Base-by-base conservation (phyloP, 2,797 vertebrate genomes). In the Aplochiton taeniatus region DNA sequence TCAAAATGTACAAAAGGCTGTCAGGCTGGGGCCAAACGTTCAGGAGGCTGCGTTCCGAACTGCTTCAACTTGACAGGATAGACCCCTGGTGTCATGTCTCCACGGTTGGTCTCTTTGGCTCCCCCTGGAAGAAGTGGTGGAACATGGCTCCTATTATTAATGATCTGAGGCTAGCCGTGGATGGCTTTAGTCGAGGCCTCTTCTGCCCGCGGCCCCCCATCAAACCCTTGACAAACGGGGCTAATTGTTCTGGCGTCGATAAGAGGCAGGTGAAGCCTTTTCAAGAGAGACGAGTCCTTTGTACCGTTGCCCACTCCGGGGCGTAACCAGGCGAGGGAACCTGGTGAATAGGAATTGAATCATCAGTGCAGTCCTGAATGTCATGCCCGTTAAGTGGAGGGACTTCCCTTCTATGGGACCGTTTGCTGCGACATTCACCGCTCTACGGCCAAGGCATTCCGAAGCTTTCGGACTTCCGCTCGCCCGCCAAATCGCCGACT, bases 181-280 rank as follows among this genome's bases (percentile, higher is more conserved):
- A 31, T 31, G 65, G 71, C 66, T 59, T 70, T 70, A 70, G 43
- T 75, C 64, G 63, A 62, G 50, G 70, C 54, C 58, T 60, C 46
- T 17, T 74, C 17, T 68, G 61, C 57, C 56, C 31, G 53, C 56
- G 60, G 17, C 67, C 61, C 56, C 14, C 50, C 61, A 58, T 16
- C 46, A 50, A 64, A 46, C 55, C 31, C 1, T 11, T 68, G 70
- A 77, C 63, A 78, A 71, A 63, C 63, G 31, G 4, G 58, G 62
- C 72, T 73, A 68, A 78, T 76, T 68, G 75, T 68, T 78, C 53
- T 47, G 60, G 49, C 20, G 12, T 9, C 76, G 46, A 72, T 72
- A 64, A 75, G 48, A 55, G 16, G 45, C 53, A 63, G 70, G 59
- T 62, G 18, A 47, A 61, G 58, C 54, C 69, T 16, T 54, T 45